Base-by-base conservation (phyloP, 37 sponge, comb jelly and placozoan genomes). In the Spongilla lacustris region DNA sequence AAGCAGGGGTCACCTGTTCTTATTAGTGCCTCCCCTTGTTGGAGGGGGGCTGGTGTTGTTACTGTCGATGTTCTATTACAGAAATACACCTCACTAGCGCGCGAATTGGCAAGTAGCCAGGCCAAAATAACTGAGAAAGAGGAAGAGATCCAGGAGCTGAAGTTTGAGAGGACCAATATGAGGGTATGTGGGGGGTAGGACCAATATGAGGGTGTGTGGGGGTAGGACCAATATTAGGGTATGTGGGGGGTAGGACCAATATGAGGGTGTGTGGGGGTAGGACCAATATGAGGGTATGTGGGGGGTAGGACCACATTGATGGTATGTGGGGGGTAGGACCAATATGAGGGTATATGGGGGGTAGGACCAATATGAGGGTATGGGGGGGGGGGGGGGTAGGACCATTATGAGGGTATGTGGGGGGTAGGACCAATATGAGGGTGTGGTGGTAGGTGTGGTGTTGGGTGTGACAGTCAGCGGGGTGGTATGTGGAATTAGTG, bases 101-200 rank as follows among this genome's bases (percentile, higher is more conserved):
- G 90, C 49, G 96, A 95, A 41, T 67, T 94, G 27, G 74, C 84
- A 6, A 50, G 48, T n/a, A 72, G 78, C 29, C 75, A 89, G 49
- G 93, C 94, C 73, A 80, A 66, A 66, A 32, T 95, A 26, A 71
- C 75, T 0, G 93, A 92, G 80, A 87, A 92, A 50, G 94, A 92
- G 69, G 98, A 95, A 76, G 93, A 98, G 72, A 86, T 98, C 28
- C 36, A 73, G 66, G 96, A 95, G 48, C 74, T 98, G 80, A 95
- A 94, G 68, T 88, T 93, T 30, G 98, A 98, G 84, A 90, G 96
- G 32, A 82, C 66, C 27, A 98, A 98, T 86, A 98, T 92, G 12
- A 84, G 93, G 71, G 96, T 96, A 50, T 91, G 86, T 2, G 73
- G 73, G 27, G 2, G 73, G 73, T 29, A 24, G 32, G 76, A 28